Conservation (phyloP, 2,797 vertebrate species). For the Botia kubotai region DNA sequence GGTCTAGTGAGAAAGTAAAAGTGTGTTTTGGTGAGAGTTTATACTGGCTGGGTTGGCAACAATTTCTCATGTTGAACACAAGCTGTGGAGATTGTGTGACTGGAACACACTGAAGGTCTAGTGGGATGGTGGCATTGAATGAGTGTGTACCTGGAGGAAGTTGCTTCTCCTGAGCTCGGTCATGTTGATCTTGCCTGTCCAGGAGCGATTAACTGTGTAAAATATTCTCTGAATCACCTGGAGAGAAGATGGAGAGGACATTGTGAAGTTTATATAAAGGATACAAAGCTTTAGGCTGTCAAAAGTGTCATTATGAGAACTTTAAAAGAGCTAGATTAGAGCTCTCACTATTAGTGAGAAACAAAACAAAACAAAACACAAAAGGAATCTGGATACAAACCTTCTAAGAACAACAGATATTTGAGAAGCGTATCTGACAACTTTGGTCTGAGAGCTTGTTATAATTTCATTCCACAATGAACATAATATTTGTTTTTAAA, state of each 20-base stretch:
- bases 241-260: constrained; percentile 4
- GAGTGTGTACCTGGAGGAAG: constrained; percentile 88
- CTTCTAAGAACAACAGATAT: constrained; percentile 3
- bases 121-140: constrained; percentile 32
- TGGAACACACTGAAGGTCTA: background rate
- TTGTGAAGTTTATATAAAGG: background rate
- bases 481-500: background rate
- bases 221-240: constrained; percentile 99
- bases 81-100: background rate
- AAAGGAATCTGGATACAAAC: background rate
- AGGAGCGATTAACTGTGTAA: constrained; percentile 97
- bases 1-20: constrained; percentile 77
- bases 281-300: no score
- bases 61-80: background rate
- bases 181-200: constrained; percentile 93
- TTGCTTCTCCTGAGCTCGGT: constrained; percentile 96
- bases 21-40: background rate
- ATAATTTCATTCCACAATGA: background rate
- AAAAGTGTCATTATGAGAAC: background rate
- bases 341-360: background rate
- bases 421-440: background rate
- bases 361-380: background rate
- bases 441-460: background rate
- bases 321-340: background rate
- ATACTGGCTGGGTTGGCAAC: background rate